phyloP scores from a whole-genome alignment of 2,888 invertebrate genomes.

The Caradrina clavipalpis region DNA sequence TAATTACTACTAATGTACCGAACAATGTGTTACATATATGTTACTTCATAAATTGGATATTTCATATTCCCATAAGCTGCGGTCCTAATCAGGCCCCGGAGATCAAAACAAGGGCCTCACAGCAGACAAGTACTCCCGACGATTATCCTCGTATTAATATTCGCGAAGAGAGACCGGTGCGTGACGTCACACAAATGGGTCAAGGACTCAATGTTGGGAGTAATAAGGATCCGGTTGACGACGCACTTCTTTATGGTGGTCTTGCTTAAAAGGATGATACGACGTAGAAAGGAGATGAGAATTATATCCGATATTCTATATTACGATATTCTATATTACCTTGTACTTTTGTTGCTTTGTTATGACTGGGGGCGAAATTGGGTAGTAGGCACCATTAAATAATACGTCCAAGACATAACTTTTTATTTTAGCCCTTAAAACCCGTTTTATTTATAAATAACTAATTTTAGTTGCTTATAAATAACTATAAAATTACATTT shows the following conservation, averaged over 20 bases:
- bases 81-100: neutral
- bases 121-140: constrained; percentile 12
- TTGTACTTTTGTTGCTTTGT: constrained; percentile 26
- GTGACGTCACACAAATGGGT: constrained; percentile 53
- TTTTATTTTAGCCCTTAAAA: too few species aligned
- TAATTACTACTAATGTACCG: too few species aligned
- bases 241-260: constrained; percentile 30
- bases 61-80: neutral
- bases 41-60: neutral
- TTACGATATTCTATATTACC: constrained; percentile 8
- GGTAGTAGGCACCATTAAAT: too few species aligned
- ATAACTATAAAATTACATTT: too few species aligned
- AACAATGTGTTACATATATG: too few species aligned
- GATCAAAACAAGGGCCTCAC: constrained; percentile 6
- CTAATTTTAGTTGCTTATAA: too few species aligned
- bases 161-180: constrained; percentile 30
- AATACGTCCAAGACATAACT: too few species aligned
- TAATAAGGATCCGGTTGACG: constrained; percentile 53
- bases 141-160: constrained; percentile 53
- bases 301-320: constrained; percentile 35
- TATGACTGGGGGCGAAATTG: constrained; percentile 8
- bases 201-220: constrained; percentile 46
- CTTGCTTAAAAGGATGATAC: constrained; percentile 32
- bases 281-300: constrained; percentile 31
- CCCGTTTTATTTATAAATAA: too few species aligned